Evolutionary conservation across 2,113 vertebrate genomes (phyloP), one percentile per base, ranked within the genome.

Genomic region (Stigmatopora argus): DNA sequence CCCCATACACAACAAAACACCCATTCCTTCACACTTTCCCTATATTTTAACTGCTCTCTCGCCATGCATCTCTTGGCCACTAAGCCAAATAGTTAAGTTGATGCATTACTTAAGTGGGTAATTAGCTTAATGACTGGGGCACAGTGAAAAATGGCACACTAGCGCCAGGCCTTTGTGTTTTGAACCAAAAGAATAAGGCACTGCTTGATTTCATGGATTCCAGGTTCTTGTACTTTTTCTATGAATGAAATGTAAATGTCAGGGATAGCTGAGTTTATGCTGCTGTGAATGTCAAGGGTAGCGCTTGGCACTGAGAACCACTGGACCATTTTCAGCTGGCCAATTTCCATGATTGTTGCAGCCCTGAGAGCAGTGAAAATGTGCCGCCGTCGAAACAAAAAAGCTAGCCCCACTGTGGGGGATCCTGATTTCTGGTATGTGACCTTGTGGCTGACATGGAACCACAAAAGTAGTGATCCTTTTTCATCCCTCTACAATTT

Each of bases 401-500:
- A 19, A 0, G 45, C 67, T 62, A 11, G 7, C 78, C 75, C 81
- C 67, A 69, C 74, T 83, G 72, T 72, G 78, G 77, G 74, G 71
- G 77, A 83, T 89, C 84, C 76, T 79, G 77, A 85, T 86, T 80
- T 75, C 77, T 86, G 86, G 85, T 76, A 86, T 88, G 78, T 67
- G 77, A 89, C 85, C 84, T 85, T 82, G 85, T 71, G 86, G 86
- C 82, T 76, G 78, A 86, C 81, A 82, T 48, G 58, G 67, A 84
- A 85, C 86, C 84, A 69, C 84, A 75, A 83, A 86, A 80, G 75
- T 73, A 83, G 78, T 74, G 78, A 85, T 84, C 80, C 76, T 79
- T 75, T 82, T 85, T 78, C 81, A 83, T 77, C 66, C 69, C 66
- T 75, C 67, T 52, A 52, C 84, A 83, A 83, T 80, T 85, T 83